Conservation (phyloP, 2,113 vertebrate species). For the Labrus mixtus region DNA sequence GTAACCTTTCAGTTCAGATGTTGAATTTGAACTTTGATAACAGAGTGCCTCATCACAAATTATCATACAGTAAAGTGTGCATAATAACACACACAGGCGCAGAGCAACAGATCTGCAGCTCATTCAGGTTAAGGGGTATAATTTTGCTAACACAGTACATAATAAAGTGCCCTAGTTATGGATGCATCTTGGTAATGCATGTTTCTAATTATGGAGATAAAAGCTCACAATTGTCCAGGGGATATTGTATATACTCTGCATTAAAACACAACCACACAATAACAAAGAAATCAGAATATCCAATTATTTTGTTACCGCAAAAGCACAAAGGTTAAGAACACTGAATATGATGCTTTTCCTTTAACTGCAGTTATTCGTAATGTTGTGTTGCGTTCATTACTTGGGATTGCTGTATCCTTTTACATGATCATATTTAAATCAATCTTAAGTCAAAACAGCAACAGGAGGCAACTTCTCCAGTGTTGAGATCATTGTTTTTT, state of each 20-base stretch:
- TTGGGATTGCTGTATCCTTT: no score
- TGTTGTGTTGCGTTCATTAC: no score
- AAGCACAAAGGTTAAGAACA: not conserved
- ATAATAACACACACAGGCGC: slow-evolving; percentile 9
- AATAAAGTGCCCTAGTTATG: slow-evolving; percentile 19
- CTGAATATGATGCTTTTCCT: not conserved
- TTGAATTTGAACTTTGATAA: slow-evolving; percentile 29
- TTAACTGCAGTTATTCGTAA: not conserved
- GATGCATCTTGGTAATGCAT: not conserved
- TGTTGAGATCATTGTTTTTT: no score
- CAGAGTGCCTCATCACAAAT: not conserved
- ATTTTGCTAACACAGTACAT: slow-evolving; percentile 5
- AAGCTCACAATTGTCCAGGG: slow-evolving; percentile 8
- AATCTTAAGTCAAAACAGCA: no score
- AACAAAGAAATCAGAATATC: not conserved
- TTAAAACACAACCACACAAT: not conserved
- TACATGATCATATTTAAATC: no score
- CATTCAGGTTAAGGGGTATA: slow-evolving; percentile 6
- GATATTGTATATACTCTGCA: not conserved
- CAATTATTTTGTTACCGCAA: not conserved
- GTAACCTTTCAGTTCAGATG: slow-evolving; percentile 36
- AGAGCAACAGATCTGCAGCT: not conserved
- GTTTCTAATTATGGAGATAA: slow-evolving; percentile 31
- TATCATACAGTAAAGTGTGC: not conserved
- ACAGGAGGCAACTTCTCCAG: no score